Percentiles rank a stretch among this genome's conserved stretches.
Evolutionary conservation across 2,797 vertebrate species (phyloP).

Genomic region (Myripristis murdjan): DNA sequence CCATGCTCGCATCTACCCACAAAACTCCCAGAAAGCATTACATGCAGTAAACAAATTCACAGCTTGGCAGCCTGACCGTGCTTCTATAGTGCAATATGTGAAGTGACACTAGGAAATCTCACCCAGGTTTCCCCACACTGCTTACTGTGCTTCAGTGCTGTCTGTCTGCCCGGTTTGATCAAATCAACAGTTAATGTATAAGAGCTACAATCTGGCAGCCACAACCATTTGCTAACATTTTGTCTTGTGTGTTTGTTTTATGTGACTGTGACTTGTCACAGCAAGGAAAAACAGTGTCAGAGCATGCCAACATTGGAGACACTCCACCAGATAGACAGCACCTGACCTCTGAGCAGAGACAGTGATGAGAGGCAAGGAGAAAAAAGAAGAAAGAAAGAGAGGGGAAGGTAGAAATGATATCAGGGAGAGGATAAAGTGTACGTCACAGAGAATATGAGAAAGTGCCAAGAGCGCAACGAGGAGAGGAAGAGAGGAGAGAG

Average conservation of each 20-base stretch:
- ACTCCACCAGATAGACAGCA: neutral
- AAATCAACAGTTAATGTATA: constrained; percentile 44
- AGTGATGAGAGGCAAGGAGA: neutral
- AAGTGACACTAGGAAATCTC: constrained; percentile 11
- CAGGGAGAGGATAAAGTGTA: neutral
- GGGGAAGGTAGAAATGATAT: constrained; percentile 4
- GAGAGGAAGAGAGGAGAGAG: neutral
- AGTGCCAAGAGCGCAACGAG: neutral
- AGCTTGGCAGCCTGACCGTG: neutral
- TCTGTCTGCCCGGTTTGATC: constrained; percentile 32
- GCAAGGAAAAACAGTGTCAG: constrained; percentile 3
- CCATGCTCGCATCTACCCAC: neutral
- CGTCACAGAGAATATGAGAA: neutral
- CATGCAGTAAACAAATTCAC: neutral
- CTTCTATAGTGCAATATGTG: neutral
- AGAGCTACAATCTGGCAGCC: constrained; percentile 22
- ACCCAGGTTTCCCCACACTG: constrained; percentile 21
- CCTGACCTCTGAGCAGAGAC: neutral
- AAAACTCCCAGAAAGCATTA: constrained; percentile 3
- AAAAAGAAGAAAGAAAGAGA: neutral
- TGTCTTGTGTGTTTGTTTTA: constrained; percentile 14
- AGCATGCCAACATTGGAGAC: neutral
- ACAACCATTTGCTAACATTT: constrained; percentile 11
- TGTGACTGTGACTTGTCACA: constrained; percentile 15
- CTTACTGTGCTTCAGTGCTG: constrained; percentile 37